phyloP scores from a whole-genome alignment of 2,888 invertebrate species.

The Clusia tigrina region DNA sequence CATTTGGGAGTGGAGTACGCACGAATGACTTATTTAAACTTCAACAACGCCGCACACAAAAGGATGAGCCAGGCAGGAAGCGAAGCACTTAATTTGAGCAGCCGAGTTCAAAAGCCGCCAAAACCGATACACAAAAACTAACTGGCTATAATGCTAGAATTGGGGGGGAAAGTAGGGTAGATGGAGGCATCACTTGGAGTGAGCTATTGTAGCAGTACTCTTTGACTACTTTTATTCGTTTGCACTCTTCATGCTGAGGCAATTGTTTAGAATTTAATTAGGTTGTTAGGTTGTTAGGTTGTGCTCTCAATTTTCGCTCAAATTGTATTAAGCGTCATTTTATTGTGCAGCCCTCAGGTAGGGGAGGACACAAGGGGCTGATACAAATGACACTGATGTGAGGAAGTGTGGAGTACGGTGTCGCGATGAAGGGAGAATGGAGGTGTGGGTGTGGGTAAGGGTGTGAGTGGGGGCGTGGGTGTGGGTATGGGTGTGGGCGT shows the following conservation, averaged over 20 bases:
- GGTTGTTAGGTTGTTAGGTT: conserved; percentile 18
- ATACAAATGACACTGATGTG: too few relatives aligned
- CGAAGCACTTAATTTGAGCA: conserved; percentile 51
- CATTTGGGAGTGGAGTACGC: conserved; percentile 54
- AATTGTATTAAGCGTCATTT: conserved; percentile 29
- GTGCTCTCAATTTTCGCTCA: conserved; percentile 11
- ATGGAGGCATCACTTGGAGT: not conserved
- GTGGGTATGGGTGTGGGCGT: not conserved
- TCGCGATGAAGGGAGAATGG: not conserved
- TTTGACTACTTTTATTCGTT: conserved; percentile 36
- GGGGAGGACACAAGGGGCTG: too few relatives aligned
- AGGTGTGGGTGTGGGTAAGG: not conserved
- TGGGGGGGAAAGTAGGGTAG: not conserved
- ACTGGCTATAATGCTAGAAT: not conserved
- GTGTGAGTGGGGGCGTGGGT: not conserved
- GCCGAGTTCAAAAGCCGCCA: conserved; percentile 50
- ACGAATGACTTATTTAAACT: conserved; percentile 60
- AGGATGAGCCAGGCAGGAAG: conserved; percentile 43
- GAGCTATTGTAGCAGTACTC: not conserved
- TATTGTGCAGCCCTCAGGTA: conserved; percentile 4
- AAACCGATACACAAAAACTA: not conserved
- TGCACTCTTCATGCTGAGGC: conserved; percentile 37
- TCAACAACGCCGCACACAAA: conserved; percentile 35
- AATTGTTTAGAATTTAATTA: conserved; percentile 55
- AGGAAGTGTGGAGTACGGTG: not conserved